A percentile compares a stretch with the other conserved stretches of the same genome.
Evolutionary conservation across 30 jellyfish, hydroid and myxozoan genomes (phyloP).

Genomic region (Hydra vulgaris): DNA sequence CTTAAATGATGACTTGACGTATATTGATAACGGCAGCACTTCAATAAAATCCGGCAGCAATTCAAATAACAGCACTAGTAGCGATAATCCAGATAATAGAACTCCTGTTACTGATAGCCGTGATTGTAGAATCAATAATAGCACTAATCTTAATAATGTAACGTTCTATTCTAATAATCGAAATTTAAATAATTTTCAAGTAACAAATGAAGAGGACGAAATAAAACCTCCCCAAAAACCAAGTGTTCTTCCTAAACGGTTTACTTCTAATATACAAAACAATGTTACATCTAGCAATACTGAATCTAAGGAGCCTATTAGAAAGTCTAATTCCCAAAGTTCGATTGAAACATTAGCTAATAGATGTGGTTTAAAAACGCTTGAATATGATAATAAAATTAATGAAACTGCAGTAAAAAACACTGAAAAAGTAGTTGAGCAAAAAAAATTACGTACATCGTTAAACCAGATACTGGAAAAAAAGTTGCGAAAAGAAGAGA

Average conservation of each 20-base stretch:
- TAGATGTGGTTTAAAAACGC: not conserved
- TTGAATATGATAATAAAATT: not conserved
- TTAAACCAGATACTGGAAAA: slow-evolving; percentile 26
- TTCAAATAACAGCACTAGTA: not conserved
- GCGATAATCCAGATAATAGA: not conserved
- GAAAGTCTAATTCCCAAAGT: not conserved
- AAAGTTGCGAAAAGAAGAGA: slow-evolving; percentile 42
- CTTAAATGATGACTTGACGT: slow-evolving; percentile 9
- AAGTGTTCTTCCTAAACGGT: not conserved
- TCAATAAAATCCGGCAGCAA: no score
- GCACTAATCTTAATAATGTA: not conserved
- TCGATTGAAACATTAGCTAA: not conserved
- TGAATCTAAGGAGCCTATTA: not conserved
- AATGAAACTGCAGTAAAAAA: not conserved
- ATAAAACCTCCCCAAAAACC: not conserved
- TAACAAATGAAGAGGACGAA: not conserved
- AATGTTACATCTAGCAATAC: not conserved
- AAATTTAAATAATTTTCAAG: not conserved
- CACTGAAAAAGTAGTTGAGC: not conserved
- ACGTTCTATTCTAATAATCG: not conserved
- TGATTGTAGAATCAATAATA: no score
- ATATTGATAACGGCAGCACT: not conserved
- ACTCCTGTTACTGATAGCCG: not conserved
- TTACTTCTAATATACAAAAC: not conserved
- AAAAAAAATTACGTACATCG: slow-evolving; percentile 11